Conservation (phyloP, 2,797 vertebrate genomes). For the Xiphophorus birchmanni region DNA sequence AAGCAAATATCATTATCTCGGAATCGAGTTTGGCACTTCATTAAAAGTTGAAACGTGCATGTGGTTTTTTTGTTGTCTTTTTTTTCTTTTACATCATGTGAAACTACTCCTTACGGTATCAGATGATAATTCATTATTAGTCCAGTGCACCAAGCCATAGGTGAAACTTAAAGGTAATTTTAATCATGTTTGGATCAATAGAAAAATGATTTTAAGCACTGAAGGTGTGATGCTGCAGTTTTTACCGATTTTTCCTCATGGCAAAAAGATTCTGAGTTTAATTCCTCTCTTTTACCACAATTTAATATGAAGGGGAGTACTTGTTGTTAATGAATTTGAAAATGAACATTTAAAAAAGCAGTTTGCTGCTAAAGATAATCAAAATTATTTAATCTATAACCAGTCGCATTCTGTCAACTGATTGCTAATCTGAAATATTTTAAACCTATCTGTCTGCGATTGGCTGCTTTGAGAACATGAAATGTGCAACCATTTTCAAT, state of each 20-base stretch:
- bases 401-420: background rate
- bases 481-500: background rate
- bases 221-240: background rate
- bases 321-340: background rate
- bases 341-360: no score
- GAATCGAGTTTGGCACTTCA: constrained; percentile 49
- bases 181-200: background rate
- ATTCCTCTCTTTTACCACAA: background rate
- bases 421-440: background rate
- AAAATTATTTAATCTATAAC: background rate
- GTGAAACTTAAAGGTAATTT: background rate
- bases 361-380: background rate
- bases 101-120: constrained; percentile 4
- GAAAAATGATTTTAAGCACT: background rate
- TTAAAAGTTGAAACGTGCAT: constrained; percentile 37
- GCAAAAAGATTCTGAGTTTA: background rate
- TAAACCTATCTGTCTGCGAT: background rate
- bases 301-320: background rate
- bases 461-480: background rate
- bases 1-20: constrained; percentile 59
- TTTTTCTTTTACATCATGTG: background rate
- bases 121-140: background rate
- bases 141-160: background rate
- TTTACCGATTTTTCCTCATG: background rate
- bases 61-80: background rate